phyloP scores from a whole-genome alignment of 2,113 vertebrate species.

The Chascanopsetta lugubris region DNA sequence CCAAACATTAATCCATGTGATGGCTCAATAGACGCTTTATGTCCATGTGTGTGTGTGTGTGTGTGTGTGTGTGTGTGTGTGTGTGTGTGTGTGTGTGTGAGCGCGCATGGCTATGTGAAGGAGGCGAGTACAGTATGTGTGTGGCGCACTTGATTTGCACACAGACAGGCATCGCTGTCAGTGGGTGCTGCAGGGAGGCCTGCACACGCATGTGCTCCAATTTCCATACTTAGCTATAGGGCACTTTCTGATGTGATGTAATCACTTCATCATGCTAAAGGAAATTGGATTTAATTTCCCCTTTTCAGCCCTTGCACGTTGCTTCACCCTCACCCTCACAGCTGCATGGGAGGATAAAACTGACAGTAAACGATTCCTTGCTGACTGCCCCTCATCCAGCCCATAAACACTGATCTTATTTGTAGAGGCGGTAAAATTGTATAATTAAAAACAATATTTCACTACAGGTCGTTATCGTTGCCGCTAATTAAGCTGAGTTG shows the following conservation, averaged over 20 bases:
- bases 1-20: conserved; percentile 65
- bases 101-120: conserved; percentile 16
- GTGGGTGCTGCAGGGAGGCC: conserved; percentile 34
- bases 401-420: conserved; percentile 75
- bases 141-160: conserved; percentile 41
- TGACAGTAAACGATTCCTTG: conserved; percentile 61
- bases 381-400: conserved; percentile 52
- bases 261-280: conserved; percentile 70
- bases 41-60: conserved; percentile 50
- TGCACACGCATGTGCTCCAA: conserved; percentile 51
- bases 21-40: conserved; percentile 67
- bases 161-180: conserved; percentile 37
- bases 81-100: conserved; percentile 32
- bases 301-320: conserved; percentile 42
- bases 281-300: conserved; percentile 71
- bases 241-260: conserved; percentile 62
- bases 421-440: conserved; percentile 71
- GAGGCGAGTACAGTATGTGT: conserved; percentile 29
- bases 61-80: conserved; percentile 28
- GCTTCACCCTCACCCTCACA: conserved; percentile 51
- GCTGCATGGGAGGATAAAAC: conserved; percentile 56
- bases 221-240: conserved; percentile 56
- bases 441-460: conserved; percentile 80
- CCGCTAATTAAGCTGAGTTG: conserved; percentile 72
- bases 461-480: conserved; percentile 66